Percentiles rank a stretch among this genome's conserved stretches.
Evolutionary conservation across 64 coral and sea anemone species (phyloP).

Genomic region (Stichodactyla helianthus): DNA sequence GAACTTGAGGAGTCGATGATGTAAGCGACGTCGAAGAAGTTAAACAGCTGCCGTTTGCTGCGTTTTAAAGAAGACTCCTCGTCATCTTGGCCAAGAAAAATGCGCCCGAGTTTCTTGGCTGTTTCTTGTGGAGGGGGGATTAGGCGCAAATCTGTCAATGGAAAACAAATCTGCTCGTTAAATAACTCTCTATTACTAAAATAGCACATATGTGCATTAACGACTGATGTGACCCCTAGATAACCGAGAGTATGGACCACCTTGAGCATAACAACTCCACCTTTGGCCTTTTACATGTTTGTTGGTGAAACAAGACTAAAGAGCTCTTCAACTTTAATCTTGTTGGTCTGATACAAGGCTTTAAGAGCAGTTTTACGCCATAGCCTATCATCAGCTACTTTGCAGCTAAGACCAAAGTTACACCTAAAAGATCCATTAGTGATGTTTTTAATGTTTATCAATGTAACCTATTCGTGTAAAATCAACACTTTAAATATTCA

Average conservation of each 20-base stretch:
- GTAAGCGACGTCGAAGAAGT: constrained; percentile 32
- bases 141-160: constrained; percentile 9
- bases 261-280: not conserved
- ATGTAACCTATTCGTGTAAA: too few relatives aligned
- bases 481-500: too few relatives aligned
- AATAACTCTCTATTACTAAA: not conserved
- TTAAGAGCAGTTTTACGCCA: too few relatives aligned
- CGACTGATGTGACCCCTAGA: not conserved
- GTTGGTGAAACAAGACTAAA: not conserved
- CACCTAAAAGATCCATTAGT: too few relatives aligned
- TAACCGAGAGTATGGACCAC: not conserved
- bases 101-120: constrained; percentile 28
- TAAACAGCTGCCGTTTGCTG: constrained; percentile 33
- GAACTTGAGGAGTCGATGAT: constrained; percentile 53
- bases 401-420: too few relatives aligned
- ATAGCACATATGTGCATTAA: not conserved
- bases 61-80: not conserved
- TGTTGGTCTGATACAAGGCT: not conserved
- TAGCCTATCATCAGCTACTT: too few relatives aligned
- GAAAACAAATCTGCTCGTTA: not conserved
- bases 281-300: not conserved
- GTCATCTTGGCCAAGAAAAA: constrained; percentile 10
- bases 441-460: too few relatives aligned
- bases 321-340: not conserved
- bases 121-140: constrained; percentile 33